Conservation (phyloP, 2,113 vertebrate species). For the Hucho hucho region DNA sequence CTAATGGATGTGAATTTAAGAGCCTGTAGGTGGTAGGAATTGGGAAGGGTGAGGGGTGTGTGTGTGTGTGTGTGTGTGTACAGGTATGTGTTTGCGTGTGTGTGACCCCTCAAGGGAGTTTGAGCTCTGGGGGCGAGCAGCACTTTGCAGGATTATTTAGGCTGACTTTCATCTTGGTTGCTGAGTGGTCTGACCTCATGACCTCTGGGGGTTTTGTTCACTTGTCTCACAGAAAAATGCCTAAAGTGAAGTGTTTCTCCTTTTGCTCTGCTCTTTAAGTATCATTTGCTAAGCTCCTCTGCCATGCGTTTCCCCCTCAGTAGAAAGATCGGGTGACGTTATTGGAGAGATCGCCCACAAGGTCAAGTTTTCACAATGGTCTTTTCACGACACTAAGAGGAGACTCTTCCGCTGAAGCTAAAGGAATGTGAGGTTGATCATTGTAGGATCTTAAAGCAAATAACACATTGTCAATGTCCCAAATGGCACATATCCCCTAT, state of each 20-base stretch:
- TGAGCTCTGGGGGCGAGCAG: constrained; percentile 66
- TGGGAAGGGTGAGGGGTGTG: constrained; percentile 8
- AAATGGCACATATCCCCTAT: no score
- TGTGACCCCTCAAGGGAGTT: no score
- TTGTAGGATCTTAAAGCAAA: constrained; percentile 1
- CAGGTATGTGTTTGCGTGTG: constrained; percentile 1
- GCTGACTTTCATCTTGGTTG: constrained; percentile 81
- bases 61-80: no score
- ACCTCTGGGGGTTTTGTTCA: constrained; percentile 45
- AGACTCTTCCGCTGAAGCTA: constrained; percentile 15
- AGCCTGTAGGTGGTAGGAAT: constrained; percentile 27
- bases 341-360: constrained; percentile 42
- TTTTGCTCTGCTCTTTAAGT: constrained; percentile 28
- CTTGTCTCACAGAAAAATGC: constrained; percentile 40
- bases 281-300: constrained; percentile 51
- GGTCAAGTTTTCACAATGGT: constrained; percentile 66
- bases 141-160: constrained; percentile 84
- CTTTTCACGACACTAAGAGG: constrained; percentile 48
- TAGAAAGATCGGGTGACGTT: constrained; percentile 41
- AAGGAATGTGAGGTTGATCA: constrained; percentile 22
- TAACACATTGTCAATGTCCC: not conserved
- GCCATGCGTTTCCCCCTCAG: constrained; percentile 24
- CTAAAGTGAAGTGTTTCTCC: constrained; percentile 35
- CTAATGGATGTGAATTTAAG: constrained; percentile 75
- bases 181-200: constrained; percentile 56